These are phyloP conservation scores for Poecilia velifera DNA, from an alignment of 2,797 vertebrate genomes.

Conservation along the genomic window DNA sequence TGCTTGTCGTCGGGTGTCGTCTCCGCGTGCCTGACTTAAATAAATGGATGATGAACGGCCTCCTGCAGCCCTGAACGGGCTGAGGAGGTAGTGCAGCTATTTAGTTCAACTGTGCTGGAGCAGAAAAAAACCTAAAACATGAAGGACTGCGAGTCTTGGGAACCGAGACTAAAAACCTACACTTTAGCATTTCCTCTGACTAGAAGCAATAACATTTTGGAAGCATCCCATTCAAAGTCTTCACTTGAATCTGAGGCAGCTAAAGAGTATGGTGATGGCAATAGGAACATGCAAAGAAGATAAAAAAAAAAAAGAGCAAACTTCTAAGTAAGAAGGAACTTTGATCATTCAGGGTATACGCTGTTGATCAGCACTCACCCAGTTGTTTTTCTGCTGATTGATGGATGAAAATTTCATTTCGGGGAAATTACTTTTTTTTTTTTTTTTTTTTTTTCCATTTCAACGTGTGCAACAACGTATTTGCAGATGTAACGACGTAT, in stretches of 20 bases:
- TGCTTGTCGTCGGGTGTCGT: background rate
- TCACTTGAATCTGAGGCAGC: background rate
- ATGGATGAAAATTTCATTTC: background rate
- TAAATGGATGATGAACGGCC: background rate
- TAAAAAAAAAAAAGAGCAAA: background rate
- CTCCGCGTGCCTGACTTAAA: background rate
- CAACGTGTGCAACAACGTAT: background rate
- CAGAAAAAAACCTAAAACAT: background rate
- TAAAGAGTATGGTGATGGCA: background rate
- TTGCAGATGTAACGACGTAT: conserved; percentile 11
- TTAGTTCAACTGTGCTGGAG: background rate
- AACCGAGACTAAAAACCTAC: background rate
- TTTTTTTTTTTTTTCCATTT: too few relatives aligned
- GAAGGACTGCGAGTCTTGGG: background rate
- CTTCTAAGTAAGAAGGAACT: background rate
- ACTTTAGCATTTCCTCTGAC: background rate
- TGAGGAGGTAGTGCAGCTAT: background rate
- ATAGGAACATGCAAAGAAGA: background rate
- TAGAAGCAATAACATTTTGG: background rate
- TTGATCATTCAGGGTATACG: background rate
- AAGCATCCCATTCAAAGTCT: too few relatives aligned
- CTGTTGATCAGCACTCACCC: background rate
- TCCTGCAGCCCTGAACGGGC: background rate
- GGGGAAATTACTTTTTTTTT: background rate
- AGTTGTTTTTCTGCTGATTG: background rate